Percentiles rank a stretch among this genome's conserved stretches.
These are phyloP conservation scores for Amphiprion clarkii DNA, from an alignment of 2,797 vertebrate genomes.

Conservation along the genomic window DNA sequence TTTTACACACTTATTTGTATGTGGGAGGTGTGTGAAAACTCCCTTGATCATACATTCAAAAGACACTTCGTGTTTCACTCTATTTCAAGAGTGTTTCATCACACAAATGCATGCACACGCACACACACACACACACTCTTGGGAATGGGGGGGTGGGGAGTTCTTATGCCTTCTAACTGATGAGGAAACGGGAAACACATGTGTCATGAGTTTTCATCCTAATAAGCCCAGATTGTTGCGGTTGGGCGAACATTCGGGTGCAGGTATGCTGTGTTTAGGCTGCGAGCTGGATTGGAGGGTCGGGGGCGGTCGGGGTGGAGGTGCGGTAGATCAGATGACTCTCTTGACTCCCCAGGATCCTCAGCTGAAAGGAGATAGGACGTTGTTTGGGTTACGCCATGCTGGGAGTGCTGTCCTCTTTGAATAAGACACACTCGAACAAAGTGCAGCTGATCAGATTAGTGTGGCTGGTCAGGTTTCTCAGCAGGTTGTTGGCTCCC, in stretches of 20 bases:
- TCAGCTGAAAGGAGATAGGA: constrained; percentile 75
- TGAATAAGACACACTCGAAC: constrained; percentile 78
- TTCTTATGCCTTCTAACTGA: constrained; percentile 66
- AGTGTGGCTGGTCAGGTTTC: constrained; percentile 79
- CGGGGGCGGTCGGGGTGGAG: constrained; percentile 11
- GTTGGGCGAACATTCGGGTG: constrained; percentile 43
- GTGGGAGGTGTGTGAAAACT: constrained; percentile 57
- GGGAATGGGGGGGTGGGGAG: constrained; percentile 10
- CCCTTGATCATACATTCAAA: constrained; percentile 79
- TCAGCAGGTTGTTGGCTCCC: constrained; percentile 72
- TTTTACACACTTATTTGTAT: constrained; percentile 65
- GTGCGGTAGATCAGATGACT: constrained; percentile 60
- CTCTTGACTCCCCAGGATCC: constrained; percentile 58
- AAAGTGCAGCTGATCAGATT: constrained; percentile 81
- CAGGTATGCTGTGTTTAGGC: constrained; percentile 61
- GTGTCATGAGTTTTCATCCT: constrained; percentile 70
- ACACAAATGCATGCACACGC: constrained; percentile 49
- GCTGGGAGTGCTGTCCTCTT: constrained; percentile 73
- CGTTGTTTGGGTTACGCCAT: constrained; percentile 81
- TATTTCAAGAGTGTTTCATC: constrained; percentile 82
- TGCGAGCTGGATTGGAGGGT: constrained; percentile 28
- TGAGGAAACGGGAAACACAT: constrained; percentile 72
- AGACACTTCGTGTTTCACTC: constrained; percentile 72
- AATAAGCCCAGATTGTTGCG: constrained; percentile 62
- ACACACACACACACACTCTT: constrained; percentile 1